A percentile compares a stretch with the other conserved stretches of the same genome.
These are phyloP conservation scores for Aphelinus atriplicis DNA, from an alignment of 1,140 invertebrate species.

Conservation along the genomic window DNA sequence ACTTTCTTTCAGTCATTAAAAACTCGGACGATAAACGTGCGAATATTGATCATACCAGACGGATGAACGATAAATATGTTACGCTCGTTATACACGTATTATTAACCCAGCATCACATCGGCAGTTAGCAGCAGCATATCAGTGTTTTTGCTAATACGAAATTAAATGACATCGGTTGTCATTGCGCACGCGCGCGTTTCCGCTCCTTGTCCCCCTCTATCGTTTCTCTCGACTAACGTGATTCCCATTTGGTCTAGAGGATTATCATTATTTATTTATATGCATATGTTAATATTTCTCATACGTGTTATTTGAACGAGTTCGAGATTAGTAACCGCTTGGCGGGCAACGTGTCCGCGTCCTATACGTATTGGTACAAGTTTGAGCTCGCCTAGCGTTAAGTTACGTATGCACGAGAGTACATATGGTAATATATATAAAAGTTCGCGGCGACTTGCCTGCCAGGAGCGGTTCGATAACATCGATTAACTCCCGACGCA, in stretches of 20 bases:
- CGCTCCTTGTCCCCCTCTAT: background rate
- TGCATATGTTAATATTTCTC: no score
- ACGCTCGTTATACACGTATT: conserved; percentile 16
- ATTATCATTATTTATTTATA: background rate
- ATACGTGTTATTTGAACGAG: background rate
- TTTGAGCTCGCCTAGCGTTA: conserved; percentile 23
- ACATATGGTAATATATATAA: conserved; percentile 43
- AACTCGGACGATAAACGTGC: conserved; percentile 17
- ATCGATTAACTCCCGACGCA: conserved; percentile 12
- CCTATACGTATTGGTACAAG: conserved; percentile 7
- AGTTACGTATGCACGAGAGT: background rate
- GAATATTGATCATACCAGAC: conserved; percentile 29
- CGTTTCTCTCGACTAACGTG: background rate
- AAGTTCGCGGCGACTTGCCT: no score
- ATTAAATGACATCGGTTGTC: conserved; percentile 6
- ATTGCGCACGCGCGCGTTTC: background rate
- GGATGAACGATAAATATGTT: conserved; percentile 18
- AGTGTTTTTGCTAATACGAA: conserved; percentile 3
- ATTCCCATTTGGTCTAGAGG: conserved; percentile 19
- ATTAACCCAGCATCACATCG: conserved; percentile 25
- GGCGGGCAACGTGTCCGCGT: background rate
- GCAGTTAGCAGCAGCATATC: conserved; percentile 32
- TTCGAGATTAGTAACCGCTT: background rate
- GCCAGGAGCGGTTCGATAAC: background rate
- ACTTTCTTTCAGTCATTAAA: conserved; percentile 26